Conservation (phyloP, 2,888 invertebrate species). For the Plebejus melissa region DNA sequence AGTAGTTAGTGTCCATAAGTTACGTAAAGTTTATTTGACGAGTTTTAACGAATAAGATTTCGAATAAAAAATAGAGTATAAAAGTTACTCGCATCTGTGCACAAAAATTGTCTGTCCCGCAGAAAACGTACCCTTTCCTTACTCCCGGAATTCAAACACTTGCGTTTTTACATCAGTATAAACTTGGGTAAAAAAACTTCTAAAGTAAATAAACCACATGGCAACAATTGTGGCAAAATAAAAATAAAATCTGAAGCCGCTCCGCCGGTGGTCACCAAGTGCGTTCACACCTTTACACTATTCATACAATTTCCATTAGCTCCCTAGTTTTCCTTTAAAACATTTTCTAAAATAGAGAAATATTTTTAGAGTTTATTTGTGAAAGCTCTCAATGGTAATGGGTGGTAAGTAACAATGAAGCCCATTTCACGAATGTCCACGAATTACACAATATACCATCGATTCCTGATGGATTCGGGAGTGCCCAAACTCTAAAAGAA, state of each 20-base stretch:
- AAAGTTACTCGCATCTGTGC: too few relatives aligned
- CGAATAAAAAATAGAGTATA: too few relatives aligned
- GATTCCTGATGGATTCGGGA: neutral
- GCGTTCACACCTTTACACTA: constrained; percentile 20
- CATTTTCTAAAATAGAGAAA: constrained; percentile 21
- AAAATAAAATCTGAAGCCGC: neutral
- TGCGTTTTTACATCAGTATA: too few relatives aligned
- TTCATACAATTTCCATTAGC: constrained; percentile 25
- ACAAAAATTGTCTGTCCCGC: too few relatives aligned
- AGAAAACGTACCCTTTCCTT: too few relatives aligned
- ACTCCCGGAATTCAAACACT: too few relatives aligned
- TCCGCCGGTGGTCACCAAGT: neutral
- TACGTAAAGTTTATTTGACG: too few relatives aligned
- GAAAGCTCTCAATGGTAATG: constrained; percentile 22
- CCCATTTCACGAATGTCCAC: constrained; percentile 1
- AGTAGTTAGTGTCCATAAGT: too few relatives aligned
- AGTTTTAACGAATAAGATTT: too few relatives aligned
- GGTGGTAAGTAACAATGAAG: constrained; percentile 19
- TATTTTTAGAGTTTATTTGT: constrained; percentile 25
- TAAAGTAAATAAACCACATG: too few relatives aligned
- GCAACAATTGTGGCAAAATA: neutral
- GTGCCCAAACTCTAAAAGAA: neutral
- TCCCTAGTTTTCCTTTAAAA: constrained; percentile 24
- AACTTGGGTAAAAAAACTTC: too few relatives aligned
- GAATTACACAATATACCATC: neutral